Base-by-base conservation (phyloP, 2,797 vertebrate genomes). In the Loris lydekkerianus region DNA sequence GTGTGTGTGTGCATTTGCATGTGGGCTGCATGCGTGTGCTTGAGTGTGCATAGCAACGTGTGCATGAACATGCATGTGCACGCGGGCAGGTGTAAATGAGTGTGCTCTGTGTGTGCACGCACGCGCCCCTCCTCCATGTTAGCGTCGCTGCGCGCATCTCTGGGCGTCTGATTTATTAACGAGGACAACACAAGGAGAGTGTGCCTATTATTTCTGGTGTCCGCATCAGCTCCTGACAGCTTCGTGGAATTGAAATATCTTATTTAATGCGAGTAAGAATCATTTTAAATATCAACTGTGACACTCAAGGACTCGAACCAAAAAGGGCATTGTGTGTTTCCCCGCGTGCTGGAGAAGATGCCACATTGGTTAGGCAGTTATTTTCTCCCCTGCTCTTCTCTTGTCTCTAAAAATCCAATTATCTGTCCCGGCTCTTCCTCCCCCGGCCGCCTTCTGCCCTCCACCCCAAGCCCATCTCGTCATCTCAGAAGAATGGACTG, bases 191-290 rank as follows among this genome's bases (percentile, higher is more conserved):
- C 98, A 98, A 98, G 97, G 98, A 98, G 98, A 98, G 97, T 10
- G 17, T 76, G 97, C 82, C 98, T 97, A 83, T 98, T 98, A 98
- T 69, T 98, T 98, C 97, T 73, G 94, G 97, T 96, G 97, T 97
- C 98, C 86, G 49, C 97, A 65, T 96, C 98, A 78, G 94, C 73
- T 93, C 95, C 97, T 98, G 98, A 98, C 98, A 98, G 98, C 98
- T 98, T 98, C 46, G 21, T 97, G 97, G 93, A 97, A 98, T 97
- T 97, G 98, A 98, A 98, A 98, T 98, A 98, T 98, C 98, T 98
- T 98, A 97, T 98, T 98, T 98, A 98, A 98, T 98, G 97, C 95
- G 96, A 97, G 97, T 93, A 97, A 98, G 98, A 97, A 98, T 98
- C 97, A 56, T 98, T 98, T 98, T 98, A 98, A 98, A 98, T 98